Base-by-base conservation (phyloP, 1,140 invertebrate genomes). In the Cherax destructor region DNA sequence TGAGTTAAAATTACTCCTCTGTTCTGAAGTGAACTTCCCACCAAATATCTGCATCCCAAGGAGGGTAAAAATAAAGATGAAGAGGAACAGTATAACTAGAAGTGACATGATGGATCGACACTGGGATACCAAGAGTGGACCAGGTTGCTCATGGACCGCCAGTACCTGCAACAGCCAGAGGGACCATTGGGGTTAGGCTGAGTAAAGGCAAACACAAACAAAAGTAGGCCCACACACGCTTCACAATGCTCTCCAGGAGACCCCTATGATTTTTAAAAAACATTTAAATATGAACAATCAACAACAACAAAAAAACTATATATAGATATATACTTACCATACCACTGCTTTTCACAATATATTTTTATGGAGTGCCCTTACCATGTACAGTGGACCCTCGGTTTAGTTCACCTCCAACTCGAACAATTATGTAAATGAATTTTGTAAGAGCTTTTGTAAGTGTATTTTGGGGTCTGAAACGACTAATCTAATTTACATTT, bases 61-160 rank as follows among this genome's bases (percentile, higher is more conserved):
- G 81, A 97, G 94, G 83, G 96, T 96, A 94, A 97, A 97, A 92
- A 97, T 97, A 83, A 97, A 95, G 92, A 97, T 96, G 94, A 97
- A 97, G 83, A 97, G 94, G 94, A 97, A 97, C 79, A 97, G 95
- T 16, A 97, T 95, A 94, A 96, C 96, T 92, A 97, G 94, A 56
- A 97, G 94, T 92, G 95, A 96, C 92, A 96, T 95, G 93, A 97
- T 97, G 92, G 96, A 96, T 95, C 99, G 98, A 95, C 99, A 99
- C 86, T 99, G 99, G 96, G 99, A 99, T 92, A 99, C 96, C 93
- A 99, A 95, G 99, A 99, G 74, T 98, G 98, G 86, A 99, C 99
- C 93, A 99, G 96, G 95, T 99, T 99, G 84, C 99, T 98, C 83
- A 99, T 95, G 5, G 99, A 99, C 93, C 97, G 96, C 99, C 99